phyloP scores from a whole-genome alignment of 2,113 vertebrate species.

The Gasterosteus nipponicus region DNA sequence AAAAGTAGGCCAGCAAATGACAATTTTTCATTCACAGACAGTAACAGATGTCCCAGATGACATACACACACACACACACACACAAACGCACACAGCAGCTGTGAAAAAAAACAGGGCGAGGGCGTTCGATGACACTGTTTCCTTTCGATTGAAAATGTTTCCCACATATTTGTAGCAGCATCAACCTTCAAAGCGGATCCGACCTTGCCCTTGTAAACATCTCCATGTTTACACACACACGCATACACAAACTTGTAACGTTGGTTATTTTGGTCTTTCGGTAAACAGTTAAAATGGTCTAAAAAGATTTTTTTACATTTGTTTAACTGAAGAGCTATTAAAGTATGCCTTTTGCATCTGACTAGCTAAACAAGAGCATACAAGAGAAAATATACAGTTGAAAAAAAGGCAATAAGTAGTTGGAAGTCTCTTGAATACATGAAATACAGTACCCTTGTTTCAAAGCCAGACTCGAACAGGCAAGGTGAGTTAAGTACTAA shows the following conservation, averaged over 20 bases:
- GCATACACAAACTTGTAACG: neutral
- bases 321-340: neutral
- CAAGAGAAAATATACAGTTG: neutral
- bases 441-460: neutral
- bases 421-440: neutral
- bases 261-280: neutral
- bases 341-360: neutral
- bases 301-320: neutral
- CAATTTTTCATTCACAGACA: conserved; percentile 61
- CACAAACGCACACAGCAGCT: neutral
- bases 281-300: neutral
- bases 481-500: neutral
- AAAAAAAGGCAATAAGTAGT: neutral
- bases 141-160: neutral
- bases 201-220: too few species aligned
- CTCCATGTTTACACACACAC: neutral
- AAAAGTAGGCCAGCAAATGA: conserved; percentile 65
- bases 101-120: neutral
- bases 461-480: neutral
- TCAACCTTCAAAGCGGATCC: neutral
- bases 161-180: neutral
- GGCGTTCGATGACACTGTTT: neutral
- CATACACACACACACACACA: neutral
- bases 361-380: neutral
- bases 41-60: conserved; percentile 39